Evolutionary conservation across 2,888 invertebrate species (phyloP), one percentile per base, ranked within the genome.

Genomic region (Noctuana brunneofusca): DNA sequence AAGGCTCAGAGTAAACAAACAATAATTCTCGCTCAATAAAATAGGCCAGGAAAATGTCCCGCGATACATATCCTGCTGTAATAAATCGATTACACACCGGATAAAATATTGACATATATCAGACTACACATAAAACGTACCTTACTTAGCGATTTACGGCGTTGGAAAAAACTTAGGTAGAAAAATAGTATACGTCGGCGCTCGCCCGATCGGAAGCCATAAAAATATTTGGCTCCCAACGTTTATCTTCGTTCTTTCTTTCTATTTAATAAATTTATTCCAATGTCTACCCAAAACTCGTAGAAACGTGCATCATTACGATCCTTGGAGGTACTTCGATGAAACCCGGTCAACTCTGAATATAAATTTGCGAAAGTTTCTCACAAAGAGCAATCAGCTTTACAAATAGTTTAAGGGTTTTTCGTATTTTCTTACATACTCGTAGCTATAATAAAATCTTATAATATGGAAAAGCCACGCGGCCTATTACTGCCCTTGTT

Each of bases 211-310:
- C 63, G 53, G 63, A 63, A 53, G 46, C 53, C 63, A 35, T 63
- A 63, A 63, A 63, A 63, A 63, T 63, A 58, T 58, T 63, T 58
- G 52, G 57, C 52, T 32, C 14, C 46, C 53, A 30, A 53, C 63
- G 53, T 63, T 58, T 56, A 57, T 63, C 52, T 63, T 32, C 63
- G 46, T 63, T 63, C 53, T 48, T 55, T 57, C 20, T 46, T 46
- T 53, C 18, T 63, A 53, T 63, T 58, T 63, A 63, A 63, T 63
- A 63, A 63, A 63, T 53, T 56, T 57, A 56, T 63, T 53, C 63
- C 46, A 48, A 58, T 63, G 53, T 30, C 35, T 27, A 18, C 38
- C 56, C 14, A 43, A 56, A 63, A 63, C 50, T 63, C 11, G 38
- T 41, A 56, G 56, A 49, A 56, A 41, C 56, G 56, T 50, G 41